Evolutionary conservation across 2,888 invertebrate genomes (phyloP), one percentile per base, ranked within the genome.

Genomic region (Archips crataeganus): DNA sequence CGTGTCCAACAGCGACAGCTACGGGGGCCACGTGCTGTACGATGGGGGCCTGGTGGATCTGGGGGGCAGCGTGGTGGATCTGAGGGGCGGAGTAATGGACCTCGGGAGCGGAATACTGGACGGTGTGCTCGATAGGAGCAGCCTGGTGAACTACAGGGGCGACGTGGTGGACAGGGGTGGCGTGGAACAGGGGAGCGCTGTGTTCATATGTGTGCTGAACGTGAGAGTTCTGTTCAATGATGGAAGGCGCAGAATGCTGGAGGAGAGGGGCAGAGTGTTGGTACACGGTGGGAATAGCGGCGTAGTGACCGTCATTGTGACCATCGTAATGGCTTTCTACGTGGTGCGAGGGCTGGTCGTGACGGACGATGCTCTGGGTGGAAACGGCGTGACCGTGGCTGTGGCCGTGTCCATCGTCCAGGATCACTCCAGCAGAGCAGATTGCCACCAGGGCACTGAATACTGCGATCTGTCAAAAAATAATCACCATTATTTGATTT

Each of bases 391-490:
- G 83, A 1, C 65, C 74, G 34, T 74, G 74, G 34, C 77, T 76
- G 57, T 90, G 88, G 5, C 84, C 85, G 36, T 93, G 90, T 8
- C 88, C 86, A 3, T 91, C 85, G 15, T 90, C 88, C 5, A 84
- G 80, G 51, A 95, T 81, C 2, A 90, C 73, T 45, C 92, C 95
- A 2, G 94, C 95, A 74, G 92, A 92, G 84, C 94, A 94, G 42
- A 87, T 79, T 1, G 94, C 95, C 79, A 95, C 83, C 51, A 95
- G 75, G 64, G 88, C 85, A 80, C 90, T 87, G 78, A 95, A 76
- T 59, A 92, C 80, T 77, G 90, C 79, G 69, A 95, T 85, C 95
- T 95, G 86, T 49, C 86, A 82, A 75, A 70, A 57, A 73, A 5
- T 2, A 36, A 60, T 34, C 59, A 32, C 15, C 9, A 34, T 32